Evolutionary conservation across 2,888 invertebrate genomes (phyloP), one percentile per base, ranked within the genome.

Genomic region (Lasius fuliginosus): DNA sequence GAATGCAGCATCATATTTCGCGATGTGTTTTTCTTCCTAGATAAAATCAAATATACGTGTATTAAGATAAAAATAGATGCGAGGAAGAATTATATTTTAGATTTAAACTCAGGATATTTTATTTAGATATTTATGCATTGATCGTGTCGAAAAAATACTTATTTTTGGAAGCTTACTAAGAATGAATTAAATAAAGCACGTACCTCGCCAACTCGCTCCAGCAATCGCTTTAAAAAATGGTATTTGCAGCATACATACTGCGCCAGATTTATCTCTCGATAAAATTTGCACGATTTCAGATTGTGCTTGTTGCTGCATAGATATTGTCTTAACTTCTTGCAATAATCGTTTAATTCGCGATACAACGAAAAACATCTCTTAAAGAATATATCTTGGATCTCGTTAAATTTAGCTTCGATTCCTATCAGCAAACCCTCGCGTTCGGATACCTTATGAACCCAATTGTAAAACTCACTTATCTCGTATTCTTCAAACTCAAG

Each of bases 151-250:
- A 23, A 8, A 6, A 53, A 36, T 33, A 36, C 11, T 53, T 27
- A 0, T 53, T 53, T 15, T 23, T 15, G 1, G 18, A n/a, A 58
- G 23, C 1, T 58, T 58, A 11, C 3, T 73, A 9, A 18, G 4
- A 36, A 11, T 73, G 1, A 73, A 33, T 71, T 56, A 9, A 56
- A 36, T 18, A 73, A 73, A 36, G 0, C 6, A n/a, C 18, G 6
- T 53, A 53, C n/a, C n/a, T 53, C 8, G n/a, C 8, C 3, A 9
- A 53, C 2, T 53, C n/a, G 8, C 53, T n/a, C 8, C n/a, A 53
- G 53, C 53, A 53, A 36, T 23, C 36, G 60, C 18, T 71, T 58
- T 58, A 58, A 36, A 5, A 71, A 15, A 58, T 71, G 36, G 23
- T 71, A 71, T 71, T 58, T 71, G 11, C 36, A 58, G 15, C 60